A percentile compares a stretch with the other conserved stretches of the same genome.
Evolutionary conservation across 1,140 invertebrate genomes (phyloP).

Genomic region (Phocides pigmalion): DNA sequence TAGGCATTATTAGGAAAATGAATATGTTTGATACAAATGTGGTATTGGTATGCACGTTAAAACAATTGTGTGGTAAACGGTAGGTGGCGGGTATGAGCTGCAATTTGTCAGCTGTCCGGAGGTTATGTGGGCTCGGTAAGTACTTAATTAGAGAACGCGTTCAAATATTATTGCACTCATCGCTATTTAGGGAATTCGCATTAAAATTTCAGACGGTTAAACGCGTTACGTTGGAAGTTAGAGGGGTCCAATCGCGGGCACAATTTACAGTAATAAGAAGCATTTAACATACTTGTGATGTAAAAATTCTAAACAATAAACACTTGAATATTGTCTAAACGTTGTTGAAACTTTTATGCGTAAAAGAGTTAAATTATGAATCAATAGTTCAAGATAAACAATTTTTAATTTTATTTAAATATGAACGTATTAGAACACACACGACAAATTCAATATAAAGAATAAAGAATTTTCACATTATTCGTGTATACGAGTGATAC

Average conservation of each 20-base stretch:
- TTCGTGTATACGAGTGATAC: neutral
- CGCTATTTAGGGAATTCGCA: conserved; percentile 8
- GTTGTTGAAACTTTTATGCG: too few relatives aligned
- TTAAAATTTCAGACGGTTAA: neutral
- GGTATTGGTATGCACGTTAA: conserved; percentile 50
- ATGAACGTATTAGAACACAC: too few relatives aligned
- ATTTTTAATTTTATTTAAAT: too few relatives aligned
- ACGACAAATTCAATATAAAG: too few relatives aligned
- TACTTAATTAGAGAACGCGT: conserved; percentile 22
- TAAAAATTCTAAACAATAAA: too few relatives aligned
- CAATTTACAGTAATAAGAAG: too few relatives aligned
- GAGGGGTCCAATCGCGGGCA: too few relatives aligned
- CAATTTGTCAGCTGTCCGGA: conserved; percentile 55
- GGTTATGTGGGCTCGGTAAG: conserved; percentile 16
- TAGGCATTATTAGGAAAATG: conserved; percentile 34
- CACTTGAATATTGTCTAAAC: too few relatives aligned
- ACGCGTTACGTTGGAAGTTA: neutral
- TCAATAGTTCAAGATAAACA: too few relatives aligned
- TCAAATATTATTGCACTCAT: conserved; percentile 26
- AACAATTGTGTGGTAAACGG: conserved; percentile 62
- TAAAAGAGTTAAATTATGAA: too few relatives aligned
- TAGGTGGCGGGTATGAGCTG: conserved; percentile 47
- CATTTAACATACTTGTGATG: too few relatives aligned
- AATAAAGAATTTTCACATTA: neutral
- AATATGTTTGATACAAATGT: conserved; percentile 55